phyloP scores from a whole-genome alignment of 2,888 invertebrate genomes.

The Harpalus rufipes region DNA sequence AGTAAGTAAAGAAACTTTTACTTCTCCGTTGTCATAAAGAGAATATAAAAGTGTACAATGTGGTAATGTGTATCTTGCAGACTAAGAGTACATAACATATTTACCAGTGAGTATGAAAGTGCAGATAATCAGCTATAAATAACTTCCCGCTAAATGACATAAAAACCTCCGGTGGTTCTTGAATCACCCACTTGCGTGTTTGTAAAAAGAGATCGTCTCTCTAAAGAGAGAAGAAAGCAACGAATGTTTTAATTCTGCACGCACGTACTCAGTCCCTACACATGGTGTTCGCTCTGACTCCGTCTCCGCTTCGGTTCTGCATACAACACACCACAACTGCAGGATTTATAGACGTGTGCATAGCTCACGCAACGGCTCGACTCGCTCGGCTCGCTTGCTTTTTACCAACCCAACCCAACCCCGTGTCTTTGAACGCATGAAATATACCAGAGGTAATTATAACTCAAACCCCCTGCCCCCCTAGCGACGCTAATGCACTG shows the following conservation, averaged over 20 bases:
- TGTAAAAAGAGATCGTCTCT: conserved; percentile 20
- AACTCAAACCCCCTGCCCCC: conserved; percentile 12
- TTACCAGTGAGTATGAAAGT: background rate
- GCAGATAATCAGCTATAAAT: conserved; percentile 6
- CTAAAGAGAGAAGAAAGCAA: conserved; percentile 35
- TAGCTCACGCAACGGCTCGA: conserved; percentile 20
- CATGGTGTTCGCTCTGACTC: background rate
- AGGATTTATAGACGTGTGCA: conserved; percentile 42
- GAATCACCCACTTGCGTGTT: conserved; percentile 41
- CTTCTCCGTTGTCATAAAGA: no score
- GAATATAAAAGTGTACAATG: no score
- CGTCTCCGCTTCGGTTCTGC: conserved; percentile 24
- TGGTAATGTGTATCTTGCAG: no score
- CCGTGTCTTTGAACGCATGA: conserved; percentile 46
- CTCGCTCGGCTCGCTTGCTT: conserved; percentile 25
- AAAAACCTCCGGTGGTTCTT: conserved; percentile 13
- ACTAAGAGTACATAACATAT: background rate
- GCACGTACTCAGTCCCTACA: conserved; percentile 3
- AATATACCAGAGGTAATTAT: conserved; percentile 47
- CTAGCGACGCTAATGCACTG: conserved; percentile 13
- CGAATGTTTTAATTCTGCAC: conserved; percentile 50
- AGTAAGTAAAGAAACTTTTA: no score
- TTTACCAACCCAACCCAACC: conserved; percentile 2
- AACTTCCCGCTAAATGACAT: background rate
- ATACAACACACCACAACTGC: conserved; percentile 1